Percentiles rank a stretch among this genome's conserved stretches.
Conservation (phyloP, 1,140 invertebrate genomes). For the Drosophila micromelanica region DNA sequence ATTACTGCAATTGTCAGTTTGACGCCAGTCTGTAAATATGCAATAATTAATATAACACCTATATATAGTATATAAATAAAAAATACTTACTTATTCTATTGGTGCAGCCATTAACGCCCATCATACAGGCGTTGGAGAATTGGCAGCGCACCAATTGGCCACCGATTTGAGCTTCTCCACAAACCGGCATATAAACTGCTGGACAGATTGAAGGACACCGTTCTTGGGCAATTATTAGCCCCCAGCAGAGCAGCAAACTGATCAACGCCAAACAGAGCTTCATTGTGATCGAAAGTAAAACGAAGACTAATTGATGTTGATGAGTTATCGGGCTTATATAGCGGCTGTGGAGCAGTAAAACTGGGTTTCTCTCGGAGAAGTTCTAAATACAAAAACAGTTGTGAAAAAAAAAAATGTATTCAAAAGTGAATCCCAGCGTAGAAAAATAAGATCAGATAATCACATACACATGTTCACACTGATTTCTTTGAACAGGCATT, state of each 20-base stretch:
- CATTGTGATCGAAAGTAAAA: conserved; percentile 6
- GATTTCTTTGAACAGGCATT: no score
- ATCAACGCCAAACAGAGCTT: conserved; percentile 22
- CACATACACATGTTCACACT: not conserved
- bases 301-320: not conserved
- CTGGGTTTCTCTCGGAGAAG: conserved; percentile 10
- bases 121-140: conserved; percentile 9
- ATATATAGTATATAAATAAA: not conserved
- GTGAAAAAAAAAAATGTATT: not conserved
- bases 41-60: not conserved
- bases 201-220: conserved; percentile 11
- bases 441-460: no score
- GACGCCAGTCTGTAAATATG: conserved; percentile 2
- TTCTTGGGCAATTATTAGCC: not conserved
- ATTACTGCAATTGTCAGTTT: not conserved
- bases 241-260: conserved; percentile 21
- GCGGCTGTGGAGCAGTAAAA: not conserved
- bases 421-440: not conserved
- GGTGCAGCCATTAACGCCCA: conserved; percentile 14
- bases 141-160: conserved; percentile 11
- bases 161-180: conserved; percentile 12
- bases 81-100: conserved; percentile 29
- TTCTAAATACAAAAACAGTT: not conserved
- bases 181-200: conserved; percentile 13
- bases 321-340: conserved; percentile 15